Conservation (phyloP, 2,797 vertebrate genomes). For the Acanthiza pusilla region DNA sequence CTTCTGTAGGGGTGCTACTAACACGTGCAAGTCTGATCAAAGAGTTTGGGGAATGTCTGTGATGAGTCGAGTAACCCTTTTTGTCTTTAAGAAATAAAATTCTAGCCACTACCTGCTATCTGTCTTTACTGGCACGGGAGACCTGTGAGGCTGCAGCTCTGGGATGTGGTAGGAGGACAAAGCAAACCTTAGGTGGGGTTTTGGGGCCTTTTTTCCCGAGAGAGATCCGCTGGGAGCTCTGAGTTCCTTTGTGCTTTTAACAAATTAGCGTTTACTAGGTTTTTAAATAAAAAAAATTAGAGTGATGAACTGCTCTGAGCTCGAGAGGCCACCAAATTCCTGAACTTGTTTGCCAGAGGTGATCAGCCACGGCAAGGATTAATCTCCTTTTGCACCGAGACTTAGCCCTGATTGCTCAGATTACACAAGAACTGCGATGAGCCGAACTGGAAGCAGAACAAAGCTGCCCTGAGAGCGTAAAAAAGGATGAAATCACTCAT, state of each 20-base stretch:
- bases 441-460: slow-evolving; percentile 50
- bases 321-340: neutral
- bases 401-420: slow-evolving; percentile 8
- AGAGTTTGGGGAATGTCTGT: slow-evolving; percentile 60
- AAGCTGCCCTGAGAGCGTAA: neutral
- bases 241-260: slow-evolving; percentile 11
- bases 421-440: slow-evolving; percentile 18
- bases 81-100: slow-evolving; percentile 61
- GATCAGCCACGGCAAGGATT: neutral
- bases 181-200: neutral
- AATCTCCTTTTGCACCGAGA: slow-evolving; percentile 9
- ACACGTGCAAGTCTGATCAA: slow-evolving; percentile 33
- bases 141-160: neutral
- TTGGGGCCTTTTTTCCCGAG: neutral
- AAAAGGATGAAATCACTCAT: slow-evolving; percentile 24
- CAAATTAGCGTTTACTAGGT: neutral
- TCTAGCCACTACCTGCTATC: slow-evolving; percentile 49
- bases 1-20: slow-evolving; percentile 40
- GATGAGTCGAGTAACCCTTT: slow-evolving; percentile 59
- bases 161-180: slow-evolving; percentile 23
- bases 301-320: neutral
- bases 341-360: slow-evolving; percentile 15
- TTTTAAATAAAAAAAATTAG: neutral
- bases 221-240: neutral
- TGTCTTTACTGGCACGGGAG: slow-evolving; percentile 56